Conservation (phyloP, 1,140 invertebrate genomes). For the Brachionus rubens region DNA sequence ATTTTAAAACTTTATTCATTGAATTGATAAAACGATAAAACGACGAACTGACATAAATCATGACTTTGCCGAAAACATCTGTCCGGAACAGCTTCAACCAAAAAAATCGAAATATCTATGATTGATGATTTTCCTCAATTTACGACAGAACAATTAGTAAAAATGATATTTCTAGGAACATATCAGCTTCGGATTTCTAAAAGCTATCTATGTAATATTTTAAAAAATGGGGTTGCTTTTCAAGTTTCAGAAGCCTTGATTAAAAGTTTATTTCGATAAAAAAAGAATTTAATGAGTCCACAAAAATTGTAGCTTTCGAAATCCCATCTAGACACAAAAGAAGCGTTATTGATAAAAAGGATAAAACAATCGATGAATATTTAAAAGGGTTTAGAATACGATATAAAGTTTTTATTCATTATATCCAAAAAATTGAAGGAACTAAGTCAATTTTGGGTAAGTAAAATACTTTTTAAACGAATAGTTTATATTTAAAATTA, state of each 20-base stretch:
- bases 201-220: not conserved
- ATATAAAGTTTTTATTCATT: conserved; percentile 5
- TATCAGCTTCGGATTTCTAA: not conserved
- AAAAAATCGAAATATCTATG: not conserved
- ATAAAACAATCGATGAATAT: not conserved
- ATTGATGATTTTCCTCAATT: not conserved
- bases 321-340: not conserved
- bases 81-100: not conserved
- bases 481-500: too few species aligned
- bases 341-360: not conserved
- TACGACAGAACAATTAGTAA: not conserved
- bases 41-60: too few species aligned
- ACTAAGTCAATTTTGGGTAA: not conserved
- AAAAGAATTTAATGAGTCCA: not conserved
- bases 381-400: not conserved
- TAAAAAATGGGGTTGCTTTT: not conserved
- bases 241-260: not conserved
- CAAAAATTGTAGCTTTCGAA: not conserved
- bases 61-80: not conserved
- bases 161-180: not conserved
- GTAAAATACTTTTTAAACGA: too few species aligned
- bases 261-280: not conserved
- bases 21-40: too few species aligned
- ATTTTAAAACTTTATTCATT: too few species aligned
- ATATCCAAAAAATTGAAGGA: not conserved